A percentile compares a stretch with the other conserved stretches of the same genome.
These are phyloP conservation scores for Sciaenops ocellatus DNA, from an alignment of 2,797 vertebrate genomes.

Conservation along the genomic window DNA sequence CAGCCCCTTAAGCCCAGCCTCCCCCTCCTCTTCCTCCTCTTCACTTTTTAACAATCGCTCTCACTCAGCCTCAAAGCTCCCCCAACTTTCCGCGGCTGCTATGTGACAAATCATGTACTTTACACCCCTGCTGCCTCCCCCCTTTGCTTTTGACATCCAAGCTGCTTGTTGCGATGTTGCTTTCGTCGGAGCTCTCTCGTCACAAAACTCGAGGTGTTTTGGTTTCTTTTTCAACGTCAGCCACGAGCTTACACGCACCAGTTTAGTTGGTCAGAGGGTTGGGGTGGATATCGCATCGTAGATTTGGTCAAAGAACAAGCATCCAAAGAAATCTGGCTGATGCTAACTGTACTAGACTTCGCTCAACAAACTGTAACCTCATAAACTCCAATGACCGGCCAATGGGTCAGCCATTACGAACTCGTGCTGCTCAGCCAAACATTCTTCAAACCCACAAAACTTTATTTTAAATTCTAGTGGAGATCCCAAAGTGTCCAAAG, in stretches of 20 bases:
- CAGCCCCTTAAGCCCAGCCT: constrained; percentile 60
- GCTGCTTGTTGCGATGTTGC: constrained; percentile 81
- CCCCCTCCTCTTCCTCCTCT: constrained; percentile 46
- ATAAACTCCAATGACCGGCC: not conserved
- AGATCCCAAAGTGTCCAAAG: not conserved
- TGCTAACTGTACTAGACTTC: not conserved
- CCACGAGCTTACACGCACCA: constrained; percentile 86
- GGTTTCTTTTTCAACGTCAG: constrained; percentile 88
- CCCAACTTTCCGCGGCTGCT: constrained; percentile 82
- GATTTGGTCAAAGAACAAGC: constrained; percentile 3
- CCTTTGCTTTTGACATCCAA: constrained; percentile 77
- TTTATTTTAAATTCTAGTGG: not conserved
- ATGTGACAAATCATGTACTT: constrained; percentile 88
- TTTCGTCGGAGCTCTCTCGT: constrained; percentile 59
- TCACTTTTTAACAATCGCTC: constrained; percentile 80
- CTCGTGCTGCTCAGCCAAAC: not conserved
- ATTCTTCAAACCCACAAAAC: constrained; percentile 1
- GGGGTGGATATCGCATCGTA: not conserved
- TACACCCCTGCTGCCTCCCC: not conserved
- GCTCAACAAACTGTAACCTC: not conserved
- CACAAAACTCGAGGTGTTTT: constrained; percentile 86
- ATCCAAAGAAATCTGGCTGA: not conserved
- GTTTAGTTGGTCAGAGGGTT: constrained; percentile 75
- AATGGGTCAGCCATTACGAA: not conserved
- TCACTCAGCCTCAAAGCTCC: constrained; percentile 81